These are phyloP conservation scores for Orthonevra nobilis DNA, from an alignment of 2,888 invertebrate species.

Conservation along the genomic window DNA sequence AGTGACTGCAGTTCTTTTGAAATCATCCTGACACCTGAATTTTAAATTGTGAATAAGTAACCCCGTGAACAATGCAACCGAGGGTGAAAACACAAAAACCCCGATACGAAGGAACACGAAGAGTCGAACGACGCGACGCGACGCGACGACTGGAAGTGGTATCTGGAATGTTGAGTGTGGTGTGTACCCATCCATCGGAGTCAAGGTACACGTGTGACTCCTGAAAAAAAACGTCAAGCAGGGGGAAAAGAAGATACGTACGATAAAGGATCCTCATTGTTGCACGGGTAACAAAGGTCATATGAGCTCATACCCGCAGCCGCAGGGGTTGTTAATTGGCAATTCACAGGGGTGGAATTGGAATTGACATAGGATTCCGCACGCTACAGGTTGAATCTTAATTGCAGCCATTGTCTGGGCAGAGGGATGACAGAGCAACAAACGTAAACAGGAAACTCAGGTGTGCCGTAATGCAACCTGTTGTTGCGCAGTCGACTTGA, in stretches of 20 bases:
- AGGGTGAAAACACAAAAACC: constrained; percentile 70
- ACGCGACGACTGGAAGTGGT: constrained; percentile 33
- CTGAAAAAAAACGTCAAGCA: constrained; percentile 14
- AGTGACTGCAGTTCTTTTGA: constrained; percentile 35
- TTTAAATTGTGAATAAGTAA: constrained; percentile 4
- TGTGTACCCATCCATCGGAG: constrained; percentile 43
- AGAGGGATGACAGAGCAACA: constrained; percentile 30
- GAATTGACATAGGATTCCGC: constrained; percentile 39
- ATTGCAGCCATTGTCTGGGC: constrained; percentile 50
- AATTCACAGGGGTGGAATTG: constrained; percentile 45
- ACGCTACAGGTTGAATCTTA: constrained; percentile 64
- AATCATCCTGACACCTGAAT: constrained; percentile 63
- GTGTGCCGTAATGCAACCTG: constrained; percentile 40
- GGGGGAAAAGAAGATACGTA: constrained; percentile 35
- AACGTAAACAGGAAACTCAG: constrained; percentile 56
- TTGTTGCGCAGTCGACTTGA: constrained; percentile 57
- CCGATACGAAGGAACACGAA: too few species aligned
- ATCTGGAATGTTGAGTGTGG: constrained; percentile 19
- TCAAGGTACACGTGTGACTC: too few species aligned
- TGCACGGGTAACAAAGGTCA: constrained; percentile 19
- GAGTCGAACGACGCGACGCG: too few species aligned
- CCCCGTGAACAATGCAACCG: constrained; percentile 41
- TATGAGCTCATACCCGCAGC: background rate
- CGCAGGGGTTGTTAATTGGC: constrained; percentile 54
- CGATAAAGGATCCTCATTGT: constrained; percentile 51